These are phyloP conservation scores for Euphonia xanthogaster DNA, from an alignment of 2,797 vertebrate genomes.

Conservation along the genomic window DNA sequence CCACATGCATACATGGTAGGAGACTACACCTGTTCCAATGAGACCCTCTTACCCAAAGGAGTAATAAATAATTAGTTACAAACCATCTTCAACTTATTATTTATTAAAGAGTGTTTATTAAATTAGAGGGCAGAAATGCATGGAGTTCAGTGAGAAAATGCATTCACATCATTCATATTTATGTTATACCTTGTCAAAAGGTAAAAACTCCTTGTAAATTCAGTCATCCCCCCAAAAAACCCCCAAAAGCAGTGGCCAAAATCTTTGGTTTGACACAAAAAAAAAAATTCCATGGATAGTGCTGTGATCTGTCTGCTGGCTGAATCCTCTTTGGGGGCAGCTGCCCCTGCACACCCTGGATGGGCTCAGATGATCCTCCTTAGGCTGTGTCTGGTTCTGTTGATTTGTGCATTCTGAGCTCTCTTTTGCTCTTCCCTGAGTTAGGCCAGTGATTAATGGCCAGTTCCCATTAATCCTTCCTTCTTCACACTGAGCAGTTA, in stretches of 20 bases:
- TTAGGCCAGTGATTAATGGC: not conserved
- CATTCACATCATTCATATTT: not conserved
- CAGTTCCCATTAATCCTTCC: not conserved
- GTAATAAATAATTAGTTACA: not conserved
- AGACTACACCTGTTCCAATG: not conserved
- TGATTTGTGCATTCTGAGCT: not conserved
- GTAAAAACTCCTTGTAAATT: not conserved
- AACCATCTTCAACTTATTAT: not conserved
- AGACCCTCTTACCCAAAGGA: not conserved
- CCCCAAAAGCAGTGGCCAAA: not conserved
- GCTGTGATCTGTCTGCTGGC: not conserved
- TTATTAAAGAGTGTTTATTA: not conserved
- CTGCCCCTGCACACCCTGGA: not conserved
- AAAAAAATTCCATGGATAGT: not conserved
- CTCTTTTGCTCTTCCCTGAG: not conserved
- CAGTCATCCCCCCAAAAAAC: not conserved
- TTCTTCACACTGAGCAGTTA: not conserved
- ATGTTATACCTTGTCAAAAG: not conserved
- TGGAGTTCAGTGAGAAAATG: not conserved
- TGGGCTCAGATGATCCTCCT: not conserved
- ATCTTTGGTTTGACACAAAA: not conserved
- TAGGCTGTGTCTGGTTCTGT: not conserved
- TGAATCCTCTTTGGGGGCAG: not conserved
- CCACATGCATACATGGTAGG: not conserved
- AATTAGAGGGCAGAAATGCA: not conserved